A percentile compares a stretch with the other conserved stretches of the same genome.
These are phyloP conservation scores for Tribolium freemani DNA, from an alignment of 2,888 invertebrate genomes.

Conservation along the genomic window DNA sequence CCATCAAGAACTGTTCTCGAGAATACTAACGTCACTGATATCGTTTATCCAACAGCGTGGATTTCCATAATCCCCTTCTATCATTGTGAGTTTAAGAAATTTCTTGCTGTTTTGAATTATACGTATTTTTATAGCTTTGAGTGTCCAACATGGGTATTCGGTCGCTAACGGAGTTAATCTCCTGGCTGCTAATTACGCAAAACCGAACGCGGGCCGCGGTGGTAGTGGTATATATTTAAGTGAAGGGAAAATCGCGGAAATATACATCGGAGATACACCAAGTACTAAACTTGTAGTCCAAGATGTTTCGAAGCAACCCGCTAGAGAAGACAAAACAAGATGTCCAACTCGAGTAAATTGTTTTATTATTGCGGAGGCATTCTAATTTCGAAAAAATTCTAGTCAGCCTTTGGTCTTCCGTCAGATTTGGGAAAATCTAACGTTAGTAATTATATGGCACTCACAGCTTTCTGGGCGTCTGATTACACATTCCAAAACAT, in stretches of 20 bases:
- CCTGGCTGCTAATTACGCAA: slow-evolving; percentile 53
- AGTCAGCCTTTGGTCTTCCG: slow-evolving; percentile 40
- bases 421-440: slow-evolving; percentile 6
- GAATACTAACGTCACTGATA: slow-evolving; percentile 46
- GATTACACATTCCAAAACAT: slow-evolving; percentile 47
- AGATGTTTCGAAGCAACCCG: neutral
- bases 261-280: slow-evolving; percentile 43
- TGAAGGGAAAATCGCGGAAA: slow-evolving; percentile 47
- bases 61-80: slow-evolving; percentile 27
- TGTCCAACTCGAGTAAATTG: neutral
- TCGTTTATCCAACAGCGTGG: slow-evolving; percentile 53
- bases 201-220: slow-evolving; percentile 47
- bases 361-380: too few relatives aligned
- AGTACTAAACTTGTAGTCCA: slow-evolving; percentile 44
- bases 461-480: slow-evolving; percentile 45
- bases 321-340: neutral
- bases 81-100: neutral
- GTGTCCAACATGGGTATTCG: slow-evolving; percentile 54
- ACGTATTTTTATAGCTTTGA: slow-evolving; percentile 50
- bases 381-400: neutral
- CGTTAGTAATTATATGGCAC: slow-evolving; percentile 44
- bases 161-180: slow-evolving; percentile 54
- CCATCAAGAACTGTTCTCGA: slow-evolving; percentile 48
- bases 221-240: slow-evolving; percentile 55
- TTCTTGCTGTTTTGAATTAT: neutral